phyloP scores from a whole-genome alignment of 2,797 vertebrate species.

The Podarcis siculus region DNA sequence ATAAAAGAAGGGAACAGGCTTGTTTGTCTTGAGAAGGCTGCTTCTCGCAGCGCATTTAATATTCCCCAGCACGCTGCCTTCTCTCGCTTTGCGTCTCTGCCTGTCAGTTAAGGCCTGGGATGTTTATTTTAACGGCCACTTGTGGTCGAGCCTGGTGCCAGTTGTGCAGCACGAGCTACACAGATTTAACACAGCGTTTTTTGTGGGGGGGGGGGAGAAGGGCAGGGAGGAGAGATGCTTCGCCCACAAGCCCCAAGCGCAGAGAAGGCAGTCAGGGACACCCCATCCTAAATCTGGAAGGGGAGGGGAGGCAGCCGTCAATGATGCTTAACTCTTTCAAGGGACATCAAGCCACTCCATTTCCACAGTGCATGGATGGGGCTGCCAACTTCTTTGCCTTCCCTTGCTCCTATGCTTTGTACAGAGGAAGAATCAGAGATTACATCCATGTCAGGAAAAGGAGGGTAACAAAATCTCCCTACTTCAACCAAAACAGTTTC shows the following conservation, averaged over 20 bases:
- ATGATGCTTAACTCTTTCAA: slow-evolving; percentile 56
- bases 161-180: slow-evolving; percentile 64
- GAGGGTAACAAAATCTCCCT: too few species aligned
- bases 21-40: slow-evolving; percentile 58
- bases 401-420: not conserved
- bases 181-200: slow-evolving; percentile 54
- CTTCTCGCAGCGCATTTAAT: slow-evolving; percentile 58
- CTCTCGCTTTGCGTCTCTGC: slow-evolving; percentile 66
- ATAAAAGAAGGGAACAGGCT: not conserved
- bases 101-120: slow-evolving; percentile 70
- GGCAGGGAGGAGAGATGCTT: slow-evolving; percentile 23
- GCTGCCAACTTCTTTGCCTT: not conserved
- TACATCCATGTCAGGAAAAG: not conserved
- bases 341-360: not conserved
- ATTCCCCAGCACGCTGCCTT: slow-evolving; percentile 60
- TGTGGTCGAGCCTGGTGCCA: slow-evolving; percentile 77
- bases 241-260: slow-evolving; percentile 55
- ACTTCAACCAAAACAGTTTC: not conserved
- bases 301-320: not conserved
- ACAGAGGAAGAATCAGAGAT: not conserved
- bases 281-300: slow-evolving; percentile 36
- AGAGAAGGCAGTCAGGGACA: slow-evolving; percentile 58
- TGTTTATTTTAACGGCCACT: slow-evolving; percentile 78
- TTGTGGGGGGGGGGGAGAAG: too few species aligned
- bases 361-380: too few species aligned